Evolutionary conservation across 2,888 invertebrate species (phyloP), one percentile per base, ranked within the genome.

Genomic region (Sturmia bella): DNA sequence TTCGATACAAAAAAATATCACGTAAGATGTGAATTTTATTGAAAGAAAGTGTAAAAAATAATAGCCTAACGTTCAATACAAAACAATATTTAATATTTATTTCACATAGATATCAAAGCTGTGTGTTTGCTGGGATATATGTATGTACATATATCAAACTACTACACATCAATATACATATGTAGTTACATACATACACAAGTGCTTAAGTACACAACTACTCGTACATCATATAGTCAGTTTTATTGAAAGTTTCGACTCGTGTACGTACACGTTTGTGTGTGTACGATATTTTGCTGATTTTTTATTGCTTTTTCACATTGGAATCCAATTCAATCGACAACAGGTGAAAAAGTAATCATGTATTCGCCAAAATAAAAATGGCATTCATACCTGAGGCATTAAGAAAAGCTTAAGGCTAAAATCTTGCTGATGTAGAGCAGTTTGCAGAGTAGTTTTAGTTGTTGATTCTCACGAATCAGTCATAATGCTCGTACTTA

Each of bases 261-360:
- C 32, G 4, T 24, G 41, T 48, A 24, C 48, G 12, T 21, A 39
- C n/a, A n/a, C n/a, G n/a, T 50, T 21, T 43, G 15, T 17, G 13
- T 21, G n/a, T 11, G 13, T 11, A 27, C 5, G 4, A 2, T 27
- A 3, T 27, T n/a, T 4, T n/a, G 32, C 56, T 15, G n/a, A 11
- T n/a, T 12, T 37, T 43, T 63, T 41, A 68, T 68, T 73, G 43
- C 52, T 15, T 54, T 63, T 48, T 70, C 24, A 37, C 43, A 78
- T 57, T 72, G 66, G 24, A 57, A 59, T 70, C 41, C 41, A 56
- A 70, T 70, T 70, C 27, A 70, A 77, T 66, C 64, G 56, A 78
- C 77, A 78, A 82, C 82, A 82, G 82, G 82, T 82, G 77, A 73
- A 74, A 76, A 82, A 75, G 82, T 82, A 82, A 82, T 82, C 78